Conservation (phyloP, 2,888 invertebrate genomes). For the Corbicula japonica region DNA sequence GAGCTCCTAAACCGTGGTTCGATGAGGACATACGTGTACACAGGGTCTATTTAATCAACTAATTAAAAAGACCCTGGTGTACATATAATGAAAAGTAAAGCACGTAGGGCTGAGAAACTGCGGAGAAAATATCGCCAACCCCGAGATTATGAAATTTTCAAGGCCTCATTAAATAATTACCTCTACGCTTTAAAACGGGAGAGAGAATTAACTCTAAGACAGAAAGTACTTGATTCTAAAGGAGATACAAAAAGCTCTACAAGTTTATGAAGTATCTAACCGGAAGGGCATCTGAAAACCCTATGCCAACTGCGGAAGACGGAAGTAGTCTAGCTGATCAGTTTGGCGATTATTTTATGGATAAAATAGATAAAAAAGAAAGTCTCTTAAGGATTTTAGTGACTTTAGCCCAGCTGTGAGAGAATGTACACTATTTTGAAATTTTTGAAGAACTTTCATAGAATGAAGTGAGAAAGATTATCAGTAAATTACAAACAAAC, state of each 20-base stretch:
- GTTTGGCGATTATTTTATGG: slow-evolving; percentile 14
- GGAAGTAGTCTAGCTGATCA: slow-evolving; percentile 13
- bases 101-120: slow-evolving; percentile 12
- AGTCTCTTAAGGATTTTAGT: not conserved
- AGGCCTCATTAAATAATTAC: not conserved
- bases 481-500: too few relatives aligned
- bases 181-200: slow-evolving; percentile 17
- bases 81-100: slow-evolving; percentile 5
- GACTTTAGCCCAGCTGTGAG: not conserved
- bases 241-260: slow-evolving; percentile 19
- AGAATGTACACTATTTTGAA: not conserved
- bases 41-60: too few relatives aligned
- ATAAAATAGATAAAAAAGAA: not conserved
- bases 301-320: slow-evolving; percentile 16
- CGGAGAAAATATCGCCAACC: slow-evolving; percentile 22
- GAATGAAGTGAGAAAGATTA: too few relatives aligned
- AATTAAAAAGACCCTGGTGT: too few relatives aligned
- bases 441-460: not conserved
- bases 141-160: slow-evolving; percentile 12
- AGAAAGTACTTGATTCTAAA: slow-evolving; percentile 23
- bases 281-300: slow-evolving; percentile 3
- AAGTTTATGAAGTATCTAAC: slow-evolving; percentile 10
- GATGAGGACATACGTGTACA: too few relatives aligned
- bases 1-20: too few relatives aligned
- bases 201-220: slow-evolving; percentile 18